phyloP scores from a whole-genome alignment of 2,797 vertebrate genomes.

The Characodon lateralis region DNA sequence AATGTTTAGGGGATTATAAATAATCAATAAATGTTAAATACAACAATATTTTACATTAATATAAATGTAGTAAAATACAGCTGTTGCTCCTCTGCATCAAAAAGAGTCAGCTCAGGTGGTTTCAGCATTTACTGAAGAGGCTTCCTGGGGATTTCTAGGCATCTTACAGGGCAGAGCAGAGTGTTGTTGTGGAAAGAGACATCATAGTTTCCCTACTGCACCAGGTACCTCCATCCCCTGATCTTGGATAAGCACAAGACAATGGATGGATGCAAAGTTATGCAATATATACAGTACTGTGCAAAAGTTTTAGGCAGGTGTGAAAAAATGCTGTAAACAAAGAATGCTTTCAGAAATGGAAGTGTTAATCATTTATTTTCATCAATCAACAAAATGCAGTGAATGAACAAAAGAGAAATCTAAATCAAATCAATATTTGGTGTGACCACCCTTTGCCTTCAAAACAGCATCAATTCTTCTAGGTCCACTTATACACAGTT shows the following conservation, averaged over 20 bases:
- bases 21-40: neutral
- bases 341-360: too few relatives aligned
- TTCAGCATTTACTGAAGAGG: neutral
- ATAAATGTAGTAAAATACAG: neutral
- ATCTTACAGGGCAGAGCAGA: neutral
- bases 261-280: neutral
- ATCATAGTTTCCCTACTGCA: neutral
- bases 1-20: too few relatives aligned
- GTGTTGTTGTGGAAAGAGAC: neutral
- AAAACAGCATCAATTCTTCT: slow-evolving; percentile 39
- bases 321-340: too few relatives aligned
- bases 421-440: slow-evolving; percentile 22
- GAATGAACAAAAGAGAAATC: too few relatives aligned
- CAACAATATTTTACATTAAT: neutral
- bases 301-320: too few relatives aligned
- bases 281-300: neutral
- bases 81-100: neutral
- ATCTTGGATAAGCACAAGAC: neutral
- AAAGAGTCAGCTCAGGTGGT: neutral
- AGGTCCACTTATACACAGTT: neutral
- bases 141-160: too few relatives aligned
- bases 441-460: slow-evolving; percentile 46
- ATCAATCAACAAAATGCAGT: too few relatives aligned
- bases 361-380: too few relatives aligned
- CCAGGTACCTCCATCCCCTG: neutral